Evolutionary conservation across 2,113 vertebrate species (phyloP).

Genomic region (Albula glossodonta): DNA sequence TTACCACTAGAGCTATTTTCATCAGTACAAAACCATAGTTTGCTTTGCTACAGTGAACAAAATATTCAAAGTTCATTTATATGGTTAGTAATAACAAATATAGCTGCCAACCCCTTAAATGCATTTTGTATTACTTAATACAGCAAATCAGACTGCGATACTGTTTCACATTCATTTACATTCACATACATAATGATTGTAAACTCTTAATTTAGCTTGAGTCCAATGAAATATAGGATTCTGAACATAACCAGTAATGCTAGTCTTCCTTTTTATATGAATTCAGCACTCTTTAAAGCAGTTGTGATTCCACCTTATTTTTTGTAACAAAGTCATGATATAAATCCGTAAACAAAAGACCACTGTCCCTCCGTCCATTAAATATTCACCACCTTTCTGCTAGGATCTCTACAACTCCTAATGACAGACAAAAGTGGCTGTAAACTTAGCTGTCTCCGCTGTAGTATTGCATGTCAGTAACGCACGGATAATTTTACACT

Average conservation of each 20-base stretch:
- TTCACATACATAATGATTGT: no score
- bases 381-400: slow-evolving; percentile 59
- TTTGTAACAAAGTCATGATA: slow-evolving; percentile 24
- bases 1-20: no score
- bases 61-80: no score
- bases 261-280: slow-evolving; percentile 1
- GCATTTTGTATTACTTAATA: background rate
- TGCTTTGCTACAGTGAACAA: background rate
- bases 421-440: slow-evolving; percentile 18
- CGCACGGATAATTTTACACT: background rate
- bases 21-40: no score
- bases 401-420: slow-evolving; percentile 23
- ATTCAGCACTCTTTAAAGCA: slow-evolving; percentile 31
- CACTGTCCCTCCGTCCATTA: slow-evolving; percentile 48
- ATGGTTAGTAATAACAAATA: no score
- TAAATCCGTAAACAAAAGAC: slow-evolving; percentile 51
- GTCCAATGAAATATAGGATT: background rate
- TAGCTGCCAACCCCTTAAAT: background rate
- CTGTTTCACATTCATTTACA: no score
- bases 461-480: slow-evolving; percentile 57
- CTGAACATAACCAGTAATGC: background rate
- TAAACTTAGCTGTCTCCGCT: slow-evolving; percentile 34
- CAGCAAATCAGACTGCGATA: no score
- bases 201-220: background rate
- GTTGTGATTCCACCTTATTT: background rate